Percentiles rank a stretch among this genome's conserved stretches.
These are phyloP conservation scores for Dryadula phaetusa DNA, from an alignment of 2,888 invertebrate genomes.

Conservation along the genomic window DNA sequence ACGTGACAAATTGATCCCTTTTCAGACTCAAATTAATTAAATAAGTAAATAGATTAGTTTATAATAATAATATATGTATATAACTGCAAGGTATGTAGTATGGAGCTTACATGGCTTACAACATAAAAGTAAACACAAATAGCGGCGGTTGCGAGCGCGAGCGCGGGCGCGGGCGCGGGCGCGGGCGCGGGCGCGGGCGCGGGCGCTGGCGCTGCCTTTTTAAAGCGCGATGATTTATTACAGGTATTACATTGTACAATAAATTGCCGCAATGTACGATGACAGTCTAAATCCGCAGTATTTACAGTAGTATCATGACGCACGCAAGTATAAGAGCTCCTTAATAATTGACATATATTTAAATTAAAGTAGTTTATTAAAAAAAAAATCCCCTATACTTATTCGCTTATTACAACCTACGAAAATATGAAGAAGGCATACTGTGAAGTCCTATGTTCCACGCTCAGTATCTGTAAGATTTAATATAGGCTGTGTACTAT, in stretches of 20 bases:
- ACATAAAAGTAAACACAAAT: slow-evolving; percentile 18
- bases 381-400: background rate
- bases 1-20: background rate
- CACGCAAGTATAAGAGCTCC: background rate
- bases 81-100: background rate
- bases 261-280: slow-evolving; percentile 17
- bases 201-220: slow-evolving; percentile 24
- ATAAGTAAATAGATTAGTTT: background rate
- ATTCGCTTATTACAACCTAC: background rate
- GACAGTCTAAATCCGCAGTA: slow-evolving; percentile 1
- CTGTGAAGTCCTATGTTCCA: no score
- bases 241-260: slow-evolving; percentile 25
- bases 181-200: no score
- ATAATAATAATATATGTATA: background rate
- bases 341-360: slow-evolving; percentile 3
- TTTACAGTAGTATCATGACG: slow-evolving; percentile 6
- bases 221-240: slow-evolving; percentile 27
- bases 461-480: no score
- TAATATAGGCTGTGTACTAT: background rate
- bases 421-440: no score
- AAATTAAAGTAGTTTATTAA: background rate
- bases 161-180: no score
- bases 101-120: slow-evolving; percentile 9
- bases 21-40: background rate
- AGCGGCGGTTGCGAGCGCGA: slow-evolving; percentile 16